Base-by-base conservation (phyloP, 2,888 invertebrate species). In the Anodontia alba region DNA sequence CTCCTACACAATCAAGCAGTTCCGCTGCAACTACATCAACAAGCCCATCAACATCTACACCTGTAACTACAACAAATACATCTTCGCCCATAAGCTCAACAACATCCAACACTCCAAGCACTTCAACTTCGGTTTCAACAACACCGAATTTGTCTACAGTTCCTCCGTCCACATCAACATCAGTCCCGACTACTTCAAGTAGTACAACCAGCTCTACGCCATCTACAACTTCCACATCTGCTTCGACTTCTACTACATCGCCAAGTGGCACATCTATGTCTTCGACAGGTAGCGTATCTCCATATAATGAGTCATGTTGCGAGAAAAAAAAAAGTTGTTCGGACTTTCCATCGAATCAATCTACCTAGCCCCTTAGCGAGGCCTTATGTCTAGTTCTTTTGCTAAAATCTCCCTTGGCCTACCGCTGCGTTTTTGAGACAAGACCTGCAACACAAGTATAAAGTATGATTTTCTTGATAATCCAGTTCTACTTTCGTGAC, bases 1-100 rank as follows among this genome's bases (percentile, higher is more conserved):
- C 46, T 46, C 23, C 69, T 15, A 20, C 73, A 2, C 10, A 73
- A 29, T 2, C n/a, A 20, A 43, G 69, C 31, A 20, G 73, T 1
- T 54, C 69, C 17, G 54, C 66, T 5, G 23, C 71, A n/a, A 33
- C 74, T 43, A 23, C 66, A 17, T 57, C 79, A 57, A 62, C 73
- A 3, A 71, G 38, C 17, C 17, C 46, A n/a, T 38, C 75, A 33
- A 46, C 76, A 15, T 20, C 67, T 8, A 36, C 54, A 73, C 20
- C 73, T 62, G 7, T 23, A n/a, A 54, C 80, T 10, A 36, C 76
- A 36, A 43, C 57, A 26, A 73, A 73, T 17, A 5, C 71, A 29
- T 57, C 80, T 36, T 12, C 73, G 29, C 42, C 62, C 36, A 23
- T 76, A 42, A 33, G n/a, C 17, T 66, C 54, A 20, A 33, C 54